Percentiles rank a stretch among this genome's conserved stretches.
These are phyloP conservation scores for Gadopsis bispinosus DNA, from an alignment of 2,797 vertebrate species.

Conservation along the genomic window DNA sequence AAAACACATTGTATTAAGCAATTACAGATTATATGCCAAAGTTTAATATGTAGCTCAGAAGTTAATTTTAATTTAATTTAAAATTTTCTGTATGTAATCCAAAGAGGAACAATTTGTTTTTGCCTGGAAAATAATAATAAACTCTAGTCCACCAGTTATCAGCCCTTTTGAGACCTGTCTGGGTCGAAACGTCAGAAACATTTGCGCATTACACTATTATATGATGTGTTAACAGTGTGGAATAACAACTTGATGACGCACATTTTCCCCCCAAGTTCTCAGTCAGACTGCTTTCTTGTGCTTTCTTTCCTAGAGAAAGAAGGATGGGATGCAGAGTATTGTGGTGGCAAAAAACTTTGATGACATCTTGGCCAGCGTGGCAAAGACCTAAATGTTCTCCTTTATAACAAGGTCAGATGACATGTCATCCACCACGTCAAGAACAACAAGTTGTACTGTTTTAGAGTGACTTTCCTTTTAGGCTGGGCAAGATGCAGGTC, in stretches of 20 bases:
- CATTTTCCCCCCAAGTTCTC: not conserved
- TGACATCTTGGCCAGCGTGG: not conserved
- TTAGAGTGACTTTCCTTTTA: not conserved
- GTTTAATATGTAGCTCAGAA: not conserved
- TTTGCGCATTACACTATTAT: not conserved
- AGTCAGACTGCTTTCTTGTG: not conserved
- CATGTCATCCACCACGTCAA: not conserved
- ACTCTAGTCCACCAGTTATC: not conserved
- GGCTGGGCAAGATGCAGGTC: not conserved
- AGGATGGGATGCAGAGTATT: not conserved
- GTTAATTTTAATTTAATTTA: not conserved
- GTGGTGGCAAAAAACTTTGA: not conserved
- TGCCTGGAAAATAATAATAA: not conserved
- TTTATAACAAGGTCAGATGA: not conserved
- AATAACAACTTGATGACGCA: constrained; percentile 29
- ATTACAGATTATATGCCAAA: not conserved
- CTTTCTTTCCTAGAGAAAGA: constrained; percentile 10
- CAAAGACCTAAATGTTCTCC: not conserved
- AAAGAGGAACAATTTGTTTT: not conserved
- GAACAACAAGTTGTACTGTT: not conserved
- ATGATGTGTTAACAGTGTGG: constrained; percentile 15
- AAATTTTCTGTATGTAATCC: not conserved
- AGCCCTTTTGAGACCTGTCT: not conserved
- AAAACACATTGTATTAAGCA: not conserved
- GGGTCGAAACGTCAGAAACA: not conserved